Conservation (phyloP, 2,113 vertebrate genomes). For the Galbula dea region DNA sequence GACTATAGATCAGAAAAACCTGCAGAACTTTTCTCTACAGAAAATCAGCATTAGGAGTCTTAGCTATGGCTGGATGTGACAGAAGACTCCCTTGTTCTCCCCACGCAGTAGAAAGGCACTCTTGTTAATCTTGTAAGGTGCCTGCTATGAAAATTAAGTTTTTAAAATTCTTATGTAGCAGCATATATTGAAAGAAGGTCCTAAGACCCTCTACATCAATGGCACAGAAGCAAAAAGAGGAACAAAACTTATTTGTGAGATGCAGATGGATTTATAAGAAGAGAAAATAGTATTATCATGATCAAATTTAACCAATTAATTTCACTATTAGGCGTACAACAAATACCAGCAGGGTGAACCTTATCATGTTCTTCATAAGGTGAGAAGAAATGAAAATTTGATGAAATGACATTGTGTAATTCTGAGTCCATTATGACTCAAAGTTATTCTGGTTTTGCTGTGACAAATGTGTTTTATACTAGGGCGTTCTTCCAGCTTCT, state of each 20-base stretch:
- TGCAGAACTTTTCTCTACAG: not conserved
- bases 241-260: not conserved
- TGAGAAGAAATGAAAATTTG: not conserved
- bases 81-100: not conserved
- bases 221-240: not conserved
- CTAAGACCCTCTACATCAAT: not conserved
- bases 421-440: not conserved
- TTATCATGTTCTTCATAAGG: not conserved
- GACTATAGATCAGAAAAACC: not conserved
- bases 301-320: not conserved
- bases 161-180: not conserved
- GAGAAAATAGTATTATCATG: not conserved
- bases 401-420: not conserved
- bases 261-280: not conserved
- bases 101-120: not conserved
- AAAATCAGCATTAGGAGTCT: not conserved
- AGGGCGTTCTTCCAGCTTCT: not conserved
- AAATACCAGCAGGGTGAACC: not conserved
- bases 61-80: not conserved
- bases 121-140: fast-evolving
- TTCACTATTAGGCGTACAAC: not conserved
- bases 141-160: not conserved
- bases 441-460: not conserved
- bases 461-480: not conserved
- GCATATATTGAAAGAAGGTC: not conserved